These are phyloP conservation scores for Amblyornis subalaris DNA, from an alignment of 2,113 vertebrate species.

Conservation along the genomic window DNA sequence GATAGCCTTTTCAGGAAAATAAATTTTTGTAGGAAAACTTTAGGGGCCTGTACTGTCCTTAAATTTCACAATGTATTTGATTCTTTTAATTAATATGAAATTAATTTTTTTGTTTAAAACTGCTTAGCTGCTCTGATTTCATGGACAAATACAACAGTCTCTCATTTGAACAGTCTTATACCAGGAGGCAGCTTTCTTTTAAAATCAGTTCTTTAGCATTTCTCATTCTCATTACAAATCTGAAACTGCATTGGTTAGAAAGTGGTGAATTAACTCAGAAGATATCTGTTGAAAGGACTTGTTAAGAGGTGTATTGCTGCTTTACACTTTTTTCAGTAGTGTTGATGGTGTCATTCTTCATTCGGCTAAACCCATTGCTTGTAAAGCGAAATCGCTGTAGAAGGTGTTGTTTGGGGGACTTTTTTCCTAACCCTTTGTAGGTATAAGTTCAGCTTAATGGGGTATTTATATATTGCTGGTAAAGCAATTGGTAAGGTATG, in stretches of 20 bases:
- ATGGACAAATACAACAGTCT: neutral
- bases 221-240: neutral
- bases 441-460: neutral
- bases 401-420: neutral
- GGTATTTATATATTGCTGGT: neutral
- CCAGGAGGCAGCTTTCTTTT: neutral
- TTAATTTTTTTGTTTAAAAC: neutral
- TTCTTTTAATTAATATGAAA: neutral
- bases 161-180: neutral
- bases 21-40: neutral
- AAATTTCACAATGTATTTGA: neutral
- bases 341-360: neutral
- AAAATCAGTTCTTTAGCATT: neutral
- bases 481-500: neutral
- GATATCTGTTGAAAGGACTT: neutral
- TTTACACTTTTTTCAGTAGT: neutral
- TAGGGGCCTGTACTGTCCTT: neutral
- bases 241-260: neutral
- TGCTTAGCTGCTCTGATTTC: neutral
- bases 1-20: neutral
- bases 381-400: neutral
- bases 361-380: neutral
- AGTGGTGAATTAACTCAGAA: neutral
- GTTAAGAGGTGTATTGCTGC: neutral
- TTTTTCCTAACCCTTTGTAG: neutral